A percentile compares a stretch with the other conserved stretches of the same genome.
Evolutionary conservation across 2,888 invertebrate genomes (phyloP).

Genomic region (Drosophila robusta): DNA sequence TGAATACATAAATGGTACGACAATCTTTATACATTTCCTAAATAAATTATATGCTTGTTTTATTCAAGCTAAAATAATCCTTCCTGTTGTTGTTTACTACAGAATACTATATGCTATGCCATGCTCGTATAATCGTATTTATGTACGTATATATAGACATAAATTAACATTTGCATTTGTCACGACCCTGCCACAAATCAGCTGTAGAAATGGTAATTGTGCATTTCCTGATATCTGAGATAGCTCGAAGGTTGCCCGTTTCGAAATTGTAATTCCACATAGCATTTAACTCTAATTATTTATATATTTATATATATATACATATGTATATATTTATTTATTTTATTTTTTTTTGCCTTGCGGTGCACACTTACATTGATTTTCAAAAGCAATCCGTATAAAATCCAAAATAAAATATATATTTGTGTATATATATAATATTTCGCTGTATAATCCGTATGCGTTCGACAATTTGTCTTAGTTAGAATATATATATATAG

Average conservation of each 20-base stretch:
- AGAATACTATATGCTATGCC: constrained; percentile 7
- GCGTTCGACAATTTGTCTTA: constrained; percentile 15
- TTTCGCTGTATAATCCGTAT: constrained; percentile 51
- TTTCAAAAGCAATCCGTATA: constrained; percentile 83
- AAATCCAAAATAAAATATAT: constrained; percentile 42
- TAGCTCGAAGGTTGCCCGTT: constrained; percentile 50
- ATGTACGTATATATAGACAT: constrained; percentile 11
- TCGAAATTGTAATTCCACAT: constrained; percentile 14
- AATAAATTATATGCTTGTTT: constrained; percentile 9
- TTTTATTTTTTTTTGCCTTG: not conserved
- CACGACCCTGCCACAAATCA: constrained; percentile 65
- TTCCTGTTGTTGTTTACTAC: constrained; percentile 36
- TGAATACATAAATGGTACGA: not conserved
- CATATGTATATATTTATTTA: too few species aligned
- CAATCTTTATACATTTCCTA: constrained; percentile 7
- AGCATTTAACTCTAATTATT: not conserved
- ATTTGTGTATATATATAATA: constrained; percentile 7
- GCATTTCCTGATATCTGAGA: constrained; percentile 61
- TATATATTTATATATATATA: too few species aligned
- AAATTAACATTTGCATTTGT: constrained; percentile 55
- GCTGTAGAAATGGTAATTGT: constrained; percentile 52
- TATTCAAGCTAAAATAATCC: constrained; percentile 15
- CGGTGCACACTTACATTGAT: constrained; percentile 81
- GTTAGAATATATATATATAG: constrained; percentile 30
- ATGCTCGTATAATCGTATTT: not conserved